Base-by-base conservation (phyloP, 1,140 invertebrate species). In the Neuroterus valhalla region DNA sequence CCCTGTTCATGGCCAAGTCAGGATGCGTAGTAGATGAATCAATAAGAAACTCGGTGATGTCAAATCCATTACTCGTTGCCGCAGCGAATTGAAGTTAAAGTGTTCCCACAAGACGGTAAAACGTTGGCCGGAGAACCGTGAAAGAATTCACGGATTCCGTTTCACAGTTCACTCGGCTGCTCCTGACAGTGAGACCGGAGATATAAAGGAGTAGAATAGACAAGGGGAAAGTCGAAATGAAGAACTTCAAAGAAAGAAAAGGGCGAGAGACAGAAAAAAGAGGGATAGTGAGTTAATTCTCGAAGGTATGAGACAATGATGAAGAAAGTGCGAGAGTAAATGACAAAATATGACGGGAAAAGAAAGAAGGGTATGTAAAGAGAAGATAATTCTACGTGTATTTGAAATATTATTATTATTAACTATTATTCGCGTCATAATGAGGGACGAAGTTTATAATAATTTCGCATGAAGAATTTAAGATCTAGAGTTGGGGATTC, bases 241-340 rank as follows among this genome's bases (percentile, higher is more conserved):
- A 67, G 71, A 68, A 21, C 43, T 50, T 12, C 15, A 12, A 38
- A 21, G 69, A 43, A 44, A 75, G 50, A 69, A 62, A 71, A 62
- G 69, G 19, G 52, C 67, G 50, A 46, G 31, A 66, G 67, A 52
- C n/a, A 48, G 23, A 66, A 79, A 76, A 71, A 68, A 45, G 43
- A 69, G 74, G 76, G 75, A 77, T 74, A 72, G 68, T 74, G 55
- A 62, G n/a, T 38, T 62, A 62, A 26, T 62, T 62, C 31, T 31
- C 21, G 45, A 19, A 72, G 14, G 26, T n/a, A 62, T 50, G 19
- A 5, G 26, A 23, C 19, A 48, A 50, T 55, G 26, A 48, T 21
- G 46, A 48, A 67, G 21, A 72, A 38, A 62, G 15, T 31, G n/a
- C 21, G 43, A 8, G 48, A 6, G 26, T 42, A 21, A 43, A n/a